Evolutionary conservation across 2,113 vertebrate genomes (phyloP).

Genomic region (Junco hyemalis): DNA sequence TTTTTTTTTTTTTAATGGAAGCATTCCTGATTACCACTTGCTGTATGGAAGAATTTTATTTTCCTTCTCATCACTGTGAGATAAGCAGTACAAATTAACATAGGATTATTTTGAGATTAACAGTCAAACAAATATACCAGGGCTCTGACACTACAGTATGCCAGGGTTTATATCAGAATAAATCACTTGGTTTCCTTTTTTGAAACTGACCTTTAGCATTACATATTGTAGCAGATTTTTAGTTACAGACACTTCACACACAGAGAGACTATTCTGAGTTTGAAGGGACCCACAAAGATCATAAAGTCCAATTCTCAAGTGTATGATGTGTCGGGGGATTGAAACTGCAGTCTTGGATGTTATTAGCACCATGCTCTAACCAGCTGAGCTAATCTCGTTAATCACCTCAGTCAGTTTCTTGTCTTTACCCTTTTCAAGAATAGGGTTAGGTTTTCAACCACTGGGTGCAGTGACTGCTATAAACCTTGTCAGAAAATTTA

Average conservation of each 20-base stretch:
- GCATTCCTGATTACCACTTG: background rate
- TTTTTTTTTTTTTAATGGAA: background rate
- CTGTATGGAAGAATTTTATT: background rate
- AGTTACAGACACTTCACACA: background rate
- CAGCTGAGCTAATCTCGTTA: background rate
- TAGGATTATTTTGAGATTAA: background rate
- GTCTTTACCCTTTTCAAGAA: background rate
- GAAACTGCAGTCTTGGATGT: background rate
- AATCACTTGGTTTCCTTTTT: background rate
- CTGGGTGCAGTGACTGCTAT: background rate
- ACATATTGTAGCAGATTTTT: background rate
- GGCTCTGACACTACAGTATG: background rate
- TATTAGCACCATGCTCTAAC: background rate
- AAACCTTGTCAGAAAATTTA: background rate
- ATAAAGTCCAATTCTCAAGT: background rate
- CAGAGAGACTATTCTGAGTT: background rate
- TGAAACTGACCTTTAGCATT: background rate
- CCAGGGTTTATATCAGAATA: background rate
- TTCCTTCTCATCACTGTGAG: background rate
- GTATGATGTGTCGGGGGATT: background rate
- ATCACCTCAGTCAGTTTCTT: background rate
- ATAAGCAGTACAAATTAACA: background rate
- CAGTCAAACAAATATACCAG: background rate
- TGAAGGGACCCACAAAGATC: background rate
- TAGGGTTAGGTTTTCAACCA: background rate